Evolutionary conservation across 2,797 vertebrate genomes (phyloP), one percentile per base, ranked within the genome.

Genomic region (Tokudaia tokunoshimensis): DNA sequence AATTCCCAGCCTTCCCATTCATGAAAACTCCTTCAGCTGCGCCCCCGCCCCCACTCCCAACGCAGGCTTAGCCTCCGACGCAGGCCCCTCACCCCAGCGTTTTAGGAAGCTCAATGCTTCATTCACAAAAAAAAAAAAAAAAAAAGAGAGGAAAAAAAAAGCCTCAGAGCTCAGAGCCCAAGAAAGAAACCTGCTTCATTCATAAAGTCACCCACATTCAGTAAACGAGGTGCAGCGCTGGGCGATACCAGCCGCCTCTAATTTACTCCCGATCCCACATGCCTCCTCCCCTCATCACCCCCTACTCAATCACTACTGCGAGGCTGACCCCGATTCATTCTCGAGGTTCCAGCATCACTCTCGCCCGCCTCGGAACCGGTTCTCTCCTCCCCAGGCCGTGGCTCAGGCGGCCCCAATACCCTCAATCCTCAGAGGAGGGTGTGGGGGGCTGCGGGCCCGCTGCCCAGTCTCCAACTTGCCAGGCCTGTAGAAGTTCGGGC

Each of bases 1-100:
- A 97, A 98, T 98, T 97, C 98, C 97, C 98, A 98, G 98, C 98
- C 97, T 98, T 97, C 96, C 98, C 98, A 98, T 98, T 98, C 98
- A 98, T 96, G 98, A 98, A 98, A 98, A 98, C 98, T 97, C 98
- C 98, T 97, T 97, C 97, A 47, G 94, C 97, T 37, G 97, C 61
- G 82, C 63, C 63, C 63, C 63, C 31, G 85, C 97, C 97, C 97
- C 97, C 97, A 95, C 97, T 85, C 85, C 92, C 96, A 92, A 87
- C 75, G 94, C 97, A 94, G 87, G 95, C 97, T 96, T 83, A 94
- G 96, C 95, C 97, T 96, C 97, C 93, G 91, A 97, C 96, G 97
- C 97, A 97, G 96, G 97, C 97, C 97, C 97, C 97, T 98, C 97
- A 97, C 98, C 97, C 97, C 96, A 94, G 95, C 89, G 92, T 89